These are phyloP conservation scores for Idaea straminata DNA, from an alignment of 2,888 invertebrate genomes.

Conservation along the genomic window DNA sequence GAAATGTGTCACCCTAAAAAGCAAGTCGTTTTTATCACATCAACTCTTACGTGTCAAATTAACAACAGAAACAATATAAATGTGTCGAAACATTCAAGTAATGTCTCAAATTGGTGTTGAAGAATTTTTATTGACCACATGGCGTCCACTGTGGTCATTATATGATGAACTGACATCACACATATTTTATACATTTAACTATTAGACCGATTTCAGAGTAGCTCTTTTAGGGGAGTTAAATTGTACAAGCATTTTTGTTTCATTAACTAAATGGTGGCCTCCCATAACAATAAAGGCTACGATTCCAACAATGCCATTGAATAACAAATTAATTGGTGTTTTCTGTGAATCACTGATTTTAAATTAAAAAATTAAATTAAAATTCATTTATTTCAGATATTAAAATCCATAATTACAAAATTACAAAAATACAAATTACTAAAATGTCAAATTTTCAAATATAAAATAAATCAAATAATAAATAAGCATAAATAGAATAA, in stretches of 20 bases:
- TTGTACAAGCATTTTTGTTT: constrained; percentile 46
- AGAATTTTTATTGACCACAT: constrained; percentile 49
- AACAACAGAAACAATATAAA: constrained; percentile 15
- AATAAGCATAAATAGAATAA: no score
- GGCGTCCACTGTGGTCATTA: constrained; percentile 33
- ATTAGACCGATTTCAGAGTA: constrained; percentile 42
- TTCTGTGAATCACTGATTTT: not conserved
- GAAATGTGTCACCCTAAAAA: not conserved
- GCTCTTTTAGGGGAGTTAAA: constrained; percentile 54
- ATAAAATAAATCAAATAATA: no score
- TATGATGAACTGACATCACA: constrained; percentile 46
- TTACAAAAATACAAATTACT: no score
- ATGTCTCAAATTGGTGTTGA: constrained; percentile 41
- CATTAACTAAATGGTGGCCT: constrained; percentile 34
- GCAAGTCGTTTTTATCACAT: not conserved
- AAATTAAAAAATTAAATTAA: no score
- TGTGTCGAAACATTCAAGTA: constrained; percentile 31
- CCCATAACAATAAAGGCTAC: constrained; percentile 11
- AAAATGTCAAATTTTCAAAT: no score
- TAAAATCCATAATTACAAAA: no score
- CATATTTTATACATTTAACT: constrained; percentile 62
- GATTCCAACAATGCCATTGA: constrained; percentile 11
- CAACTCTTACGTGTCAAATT: constrained; percentile 13
- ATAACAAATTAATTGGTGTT: not conserved
- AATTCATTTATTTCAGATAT: no score